Base-by-base conservation (phyloP, 2,797 vertebrate genomes). In the Eospalax fontanierii region DNA sequence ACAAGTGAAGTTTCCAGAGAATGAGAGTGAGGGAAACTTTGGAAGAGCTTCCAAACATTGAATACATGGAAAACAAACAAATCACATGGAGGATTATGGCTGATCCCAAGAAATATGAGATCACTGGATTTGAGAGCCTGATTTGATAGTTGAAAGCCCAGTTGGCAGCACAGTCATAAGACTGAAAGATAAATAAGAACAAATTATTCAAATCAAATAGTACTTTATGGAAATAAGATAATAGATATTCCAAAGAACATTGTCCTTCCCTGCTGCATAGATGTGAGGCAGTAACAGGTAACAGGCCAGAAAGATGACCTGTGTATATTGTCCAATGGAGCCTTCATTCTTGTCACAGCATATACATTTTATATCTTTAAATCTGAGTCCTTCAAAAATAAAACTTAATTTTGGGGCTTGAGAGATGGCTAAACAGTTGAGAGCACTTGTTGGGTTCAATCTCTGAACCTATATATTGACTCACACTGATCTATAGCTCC, bases 181-280 rank as follows among this genome's bases (percentile, higher is more conserved):
- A 66, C 10, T 85, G 38, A 93, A 87, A 7, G 35, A 80, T 70
- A 81, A 54, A 73, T 84, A 65, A 73, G 18, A 87, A 65, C n/a
- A 93, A 86, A 57, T 30, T 46, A 40, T 80, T 80, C 30, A 59
- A 79, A 74, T 80, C 30, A 59, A 79, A 74, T 63, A 85, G 65
- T 68, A 46, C 0, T 33, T 81, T 46, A 76, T 91, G 14, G 26
- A 68, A 89, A 79, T 93, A 70, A 90, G 71, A 65, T 63, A 66
- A 38, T 59, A 93, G 35, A 70, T 85, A 68, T 57, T 9, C 16
- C 14, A 71, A 73, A 94, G 33, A 54, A 75, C 14, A 50, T 0
- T n/a, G 43, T 71, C 3, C 11, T 78, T 85, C 40, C 35, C 26
- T 85, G 40, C 4, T 66, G 0, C 79, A 54, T 43, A 61, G 35